Evolutionary conservation across 2,113 vertebrate genomes (phyloP), one percentile per base, ranked within the genome.

Genomic region (Willisornis vidua): DNA sequence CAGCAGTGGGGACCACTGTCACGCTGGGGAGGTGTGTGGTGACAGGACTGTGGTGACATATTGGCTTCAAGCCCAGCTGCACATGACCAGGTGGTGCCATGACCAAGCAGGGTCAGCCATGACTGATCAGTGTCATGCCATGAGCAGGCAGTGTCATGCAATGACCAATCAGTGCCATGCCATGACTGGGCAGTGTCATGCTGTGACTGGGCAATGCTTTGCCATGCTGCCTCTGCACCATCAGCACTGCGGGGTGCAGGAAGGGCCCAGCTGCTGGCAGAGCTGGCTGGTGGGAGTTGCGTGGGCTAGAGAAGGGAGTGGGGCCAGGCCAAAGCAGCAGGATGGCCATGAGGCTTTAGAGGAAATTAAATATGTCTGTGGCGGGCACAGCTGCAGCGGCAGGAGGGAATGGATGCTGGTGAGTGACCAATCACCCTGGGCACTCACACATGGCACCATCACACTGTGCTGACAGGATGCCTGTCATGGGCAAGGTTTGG

Each of bases 401-500:
- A 55, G 41, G 4, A 15, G 77, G 57, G 62, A 46, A 26, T 1
- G 0, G 58, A 10, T 29, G 76, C 28, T 52, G 4, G 1, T 10
- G 81, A 66, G 87, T 19, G 4, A 85, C 97, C 62, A 54, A 63
- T 96, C 66, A 90, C 97, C 89, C 49, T 91, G 49, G 84, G 82
- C 94, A 91, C 93, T 97, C 66, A 58, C 75, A n/a, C 4, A 62
- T 82, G 48, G 70, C 65, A 11, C 55, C 1, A 9, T 22, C 3
- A 10, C 18, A 0, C 41, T 6, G 1, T 3, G 68, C 82, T 12
- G 7, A 75, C 51, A 10, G 49, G 45, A 28, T 0, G 0, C 37
- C 8, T 5, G 2, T 5, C 2, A 0, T 0, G 0, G 59, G 14
- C 3, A 0, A 17, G 43, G 14, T 22, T 54, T n/a, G 43, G 46